These are phyloP conservation scores for Petrolisthes manimaculis DNA, from an alignment of 2,888 invertebrate genomes.

Conservation along the genomic window DNA sequence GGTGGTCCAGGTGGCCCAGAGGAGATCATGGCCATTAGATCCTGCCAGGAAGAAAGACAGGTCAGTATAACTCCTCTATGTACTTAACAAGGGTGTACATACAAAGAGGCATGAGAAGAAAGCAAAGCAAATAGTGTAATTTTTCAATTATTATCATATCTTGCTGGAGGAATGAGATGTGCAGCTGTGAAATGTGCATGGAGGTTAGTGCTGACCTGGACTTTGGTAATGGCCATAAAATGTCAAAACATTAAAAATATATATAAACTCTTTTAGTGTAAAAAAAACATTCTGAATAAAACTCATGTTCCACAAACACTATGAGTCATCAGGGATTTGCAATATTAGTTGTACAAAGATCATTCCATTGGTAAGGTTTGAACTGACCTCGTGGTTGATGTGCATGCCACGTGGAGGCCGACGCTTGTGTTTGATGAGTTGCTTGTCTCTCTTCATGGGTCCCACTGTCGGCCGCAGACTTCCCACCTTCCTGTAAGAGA, in stretches of 20 bases:
- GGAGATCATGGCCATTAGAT: conserved; percentile 63
- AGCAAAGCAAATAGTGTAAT: not conserved
- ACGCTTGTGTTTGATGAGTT: conserved; percentile 73
- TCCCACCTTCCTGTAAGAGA: conserved; percentile 77
- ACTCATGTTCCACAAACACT: no score
- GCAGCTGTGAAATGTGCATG: no score
- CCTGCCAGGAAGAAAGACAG: conserved; percentile 32
- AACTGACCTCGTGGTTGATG: conserved; percentile 88
- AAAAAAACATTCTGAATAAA: no score
- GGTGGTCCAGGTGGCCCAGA: conserved; percentile 50
- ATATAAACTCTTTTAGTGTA: no score
- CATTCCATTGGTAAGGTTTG: no score
- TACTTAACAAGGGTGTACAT: not conserved
- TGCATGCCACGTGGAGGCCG: conserved; percentile 96
- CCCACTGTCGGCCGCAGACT: conserved; percentile 66
- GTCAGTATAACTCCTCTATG: not conserved
- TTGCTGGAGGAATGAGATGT: no score
- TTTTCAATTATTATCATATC: no score
- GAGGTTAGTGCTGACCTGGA: no score
- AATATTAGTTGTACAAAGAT: no score
- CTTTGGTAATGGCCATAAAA: no score
- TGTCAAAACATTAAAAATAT: no score
- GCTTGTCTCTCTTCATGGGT: conserved; percentile 67
- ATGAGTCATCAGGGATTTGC: no score
- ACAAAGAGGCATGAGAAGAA: not conserved